A percentile compares a stretch with the other conserved stretches of the same genome.
Evolutionary conservation across 2,888 invertebrate species (phyloP).

Genomic region (Tipula vernalis): DNA sequence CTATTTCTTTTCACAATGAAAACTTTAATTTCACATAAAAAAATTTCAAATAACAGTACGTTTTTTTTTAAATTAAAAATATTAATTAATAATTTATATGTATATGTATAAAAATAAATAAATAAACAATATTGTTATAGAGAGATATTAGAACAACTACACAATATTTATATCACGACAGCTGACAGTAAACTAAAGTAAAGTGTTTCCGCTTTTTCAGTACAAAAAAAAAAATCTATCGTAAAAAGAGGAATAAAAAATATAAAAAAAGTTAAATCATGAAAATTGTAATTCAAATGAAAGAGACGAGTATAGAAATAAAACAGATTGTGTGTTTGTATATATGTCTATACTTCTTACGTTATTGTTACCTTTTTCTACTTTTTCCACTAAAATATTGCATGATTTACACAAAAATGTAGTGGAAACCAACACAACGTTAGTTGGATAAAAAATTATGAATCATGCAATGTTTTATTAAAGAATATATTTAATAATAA

Average conservation of each 20-base stretch:
- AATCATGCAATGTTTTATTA: not conserved
- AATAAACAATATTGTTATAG: not conserved
- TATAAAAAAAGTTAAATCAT: not conserved
- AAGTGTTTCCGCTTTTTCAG: conserved; percentile 7
- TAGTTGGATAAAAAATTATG: not conserved
- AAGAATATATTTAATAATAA: not conserved
- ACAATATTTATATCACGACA: conserved; percentile 6
- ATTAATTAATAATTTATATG: not conserved
- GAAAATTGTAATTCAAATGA: not conserved
- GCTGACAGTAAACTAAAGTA: conserved; percentile 6
- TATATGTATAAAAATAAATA: not conserved
- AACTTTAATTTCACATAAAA: not conserved
- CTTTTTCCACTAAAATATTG: not conserved
- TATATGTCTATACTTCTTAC: not conserved
- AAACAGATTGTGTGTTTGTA: not conserved
- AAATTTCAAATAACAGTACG: not conserved
- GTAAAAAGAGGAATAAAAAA: not conserved
- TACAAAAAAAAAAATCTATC: not conserved
- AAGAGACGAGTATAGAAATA: not conserved
- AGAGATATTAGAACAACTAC: not conserved
- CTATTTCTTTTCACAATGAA: not conserved
- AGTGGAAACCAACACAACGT: not conserved
- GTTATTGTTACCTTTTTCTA: conserved; percentile 4
- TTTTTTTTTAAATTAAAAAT: not conserved
- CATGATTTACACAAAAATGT: not conserved